Percentiles rank a stretch among this genome's conserved stretches.
Evolutionary conservation across 2,113 vertebrate genomes (phyloP).

Genomic region (Nyctereutes procyonoides): DNA sequence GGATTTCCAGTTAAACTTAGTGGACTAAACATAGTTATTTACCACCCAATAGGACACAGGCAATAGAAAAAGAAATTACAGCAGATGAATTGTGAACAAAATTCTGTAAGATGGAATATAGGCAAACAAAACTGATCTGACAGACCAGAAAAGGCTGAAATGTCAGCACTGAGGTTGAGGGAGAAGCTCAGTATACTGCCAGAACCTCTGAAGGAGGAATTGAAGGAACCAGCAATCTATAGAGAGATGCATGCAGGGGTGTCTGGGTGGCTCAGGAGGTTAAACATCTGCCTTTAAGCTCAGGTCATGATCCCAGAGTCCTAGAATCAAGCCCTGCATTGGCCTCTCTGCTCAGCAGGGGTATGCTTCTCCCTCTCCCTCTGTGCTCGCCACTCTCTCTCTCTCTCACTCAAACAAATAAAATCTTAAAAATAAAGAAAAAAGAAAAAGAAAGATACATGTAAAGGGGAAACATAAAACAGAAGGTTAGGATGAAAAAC

Average conservation of each 20-base stretch:
- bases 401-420: too few species aligned
- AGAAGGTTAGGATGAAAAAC: background rate
- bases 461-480: background rate
- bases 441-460: background rate
- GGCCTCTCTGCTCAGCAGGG: too few species aligned
- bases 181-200: background rate
- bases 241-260: background rate
- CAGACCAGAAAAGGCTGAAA: background rate
- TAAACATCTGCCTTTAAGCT: too few species aligned
- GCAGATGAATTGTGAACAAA: constrained; percentile 18
- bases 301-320: too few species aligned
- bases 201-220: background rate
- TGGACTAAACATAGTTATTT: background rate
- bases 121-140: background rate
- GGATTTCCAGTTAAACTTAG: constrained; percentile 35
- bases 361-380: too few species aligned
- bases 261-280: too few species aligned
- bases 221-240: background rate
- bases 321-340: too few species aligned
- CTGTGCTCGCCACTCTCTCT: too few species aligned
- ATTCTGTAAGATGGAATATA: constrained; percentile 29
- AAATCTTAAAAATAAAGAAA: too few species aligned
- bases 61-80: background rate
- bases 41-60: background rate
- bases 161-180: background rate